Evolutionary conservation across 2,797 vertebrate species (phyloP).

Genomic region (Coregonus suidteri): DNA sequence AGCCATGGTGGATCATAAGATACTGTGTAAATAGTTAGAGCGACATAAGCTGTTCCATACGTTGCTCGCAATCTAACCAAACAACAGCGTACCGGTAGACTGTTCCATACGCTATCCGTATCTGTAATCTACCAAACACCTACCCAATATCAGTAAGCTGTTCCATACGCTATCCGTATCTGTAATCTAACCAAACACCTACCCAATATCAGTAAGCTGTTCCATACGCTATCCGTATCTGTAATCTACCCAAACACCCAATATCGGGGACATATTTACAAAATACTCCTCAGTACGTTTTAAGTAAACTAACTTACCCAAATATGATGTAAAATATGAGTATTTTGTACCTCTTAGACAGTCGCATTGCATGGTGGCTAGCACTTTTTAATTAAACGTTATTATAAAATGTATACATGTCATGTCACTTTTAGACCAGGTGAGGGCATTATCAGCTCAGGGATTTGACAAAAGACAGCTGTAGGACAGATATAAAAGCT

Average conservation of each 20-base stretch:
- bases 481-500: not conserved
- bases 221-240: not conserved
- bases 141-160: too few species aligned
- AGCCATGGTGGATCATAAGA: slow-evolving; percentile 38
- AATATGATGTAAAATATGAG: not conserved
- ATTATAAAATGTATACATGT: not conserved
- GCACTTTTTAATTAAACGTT: not conserved
- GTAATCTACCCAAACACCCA: slow-evolving; percentile 42
- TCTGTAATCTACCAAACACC: too few species aligned
- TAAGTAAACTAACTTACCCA: slow-evolving; percentile 1
- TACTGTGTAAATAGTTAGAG: slow-evolving; percentile 42
- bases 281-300: slow-evolving; percentile 8
- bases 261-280: not conserved
- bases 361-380: not conserved
- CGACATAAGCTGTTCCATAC: slow-evolving; percentile 50
- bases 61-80: slow-evolving; percentile 33
- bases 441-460: not conserved
- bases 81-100: slow-evolving; percentile 6
- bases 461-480: not conserved
- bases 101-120: too few species aligned
- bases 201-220: too few species aligned
- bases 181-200: too few species aligned
- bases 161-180: too few species aligned
- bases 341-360: not conserved
- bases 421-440: slow-evolving; percentile 3